Conservation (phyloP, 1,140 invertebrate species). For the Bombus cullumanus region DNA sequence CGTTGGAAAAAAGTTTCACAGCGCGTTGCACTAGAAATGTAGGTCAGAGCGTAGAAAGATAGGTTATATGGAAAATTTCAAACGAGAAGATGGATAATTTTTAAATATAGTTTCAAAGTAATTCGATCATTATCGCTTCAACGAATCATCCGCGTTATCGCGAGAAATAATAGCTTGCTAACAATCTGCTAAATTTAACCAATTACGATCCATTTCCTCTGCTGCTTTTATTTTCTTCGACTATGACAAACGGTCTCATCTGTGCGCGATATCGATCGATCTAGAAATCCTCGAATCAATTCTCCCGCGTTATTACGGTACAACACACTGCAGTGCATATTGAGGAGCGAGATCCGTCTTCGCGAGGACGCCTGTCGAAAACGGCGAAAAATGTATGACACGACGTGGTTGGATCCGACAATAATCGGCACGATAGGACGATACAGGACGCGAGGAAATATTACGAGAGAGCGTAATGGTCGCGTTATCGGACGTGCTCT, state of each 20-base stretch:
- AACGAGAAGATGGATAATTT: background rate
- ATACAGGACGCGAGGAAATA: constrained; percentile 45
- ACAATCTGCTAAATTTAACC: background rate
- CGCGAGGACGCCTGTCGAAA: no score
- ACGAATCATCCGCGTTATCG: background rate
- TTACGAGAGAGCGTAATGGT: constrained; percentile 46
- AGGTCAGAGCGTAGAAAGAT: background rate
- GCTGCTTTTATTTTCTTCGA: background rate
- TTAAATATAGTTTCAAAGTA: background rate
- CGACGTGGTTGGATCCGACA: background rate
- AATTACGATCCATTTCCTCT: background rate
- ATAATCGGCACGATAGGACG: constrained; percentile 43
- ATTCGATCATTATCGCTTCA: no score
- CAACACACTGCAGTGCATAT: fast-evolving
- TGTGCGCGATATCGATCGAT: background rate
- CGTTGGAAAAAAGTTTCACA: background rate
- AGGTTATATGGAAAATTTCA: background rate
- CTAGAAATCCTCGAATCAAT: background rate
- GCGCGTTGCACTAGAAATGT: no score
- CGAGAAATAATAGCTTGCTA: no score
- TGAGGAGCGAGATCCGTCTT: background rate
- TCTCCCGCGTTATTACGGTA: background rate
- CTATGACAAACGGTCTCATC: background rate
- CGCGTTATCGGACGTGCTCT: constrained; percentile 52
- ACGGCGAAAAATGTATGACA: constrained; percentile 7